Evolutionary conservation across 2,797 vertebrate genomes (phyloP), one percentile per base, ranked within the genome.

Genomic region (Sciaenops ocellatus): DNA sequence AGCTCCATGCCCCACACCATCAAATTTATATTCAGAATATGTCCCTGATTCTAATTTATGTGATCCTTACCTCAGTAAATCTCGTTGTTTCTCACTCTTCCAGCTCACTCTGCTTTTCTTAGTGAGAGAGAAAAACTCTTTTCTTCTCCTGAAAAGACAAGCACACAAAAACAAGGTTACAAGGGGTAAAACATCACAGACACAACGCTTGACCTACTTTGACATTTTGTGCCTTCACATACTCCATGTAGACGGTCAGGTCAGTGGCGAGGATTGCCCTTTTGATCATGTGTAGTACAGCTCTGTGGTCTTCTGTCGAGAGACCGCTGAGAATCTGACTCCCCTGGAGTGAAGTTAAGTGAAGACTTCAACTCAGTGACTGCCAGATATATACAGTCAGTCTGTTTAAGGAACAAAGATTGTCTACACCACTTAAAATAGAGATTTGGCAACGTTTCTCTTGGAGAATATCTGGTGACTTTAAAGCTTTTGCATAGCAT

Each of bases 261-360:
- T 92, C 86, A 41, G 91, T 92, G 51, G 93, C 85, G 22, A 94
- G 87, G 76, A 91, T 92, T 41, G 90, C 90, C 69, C 90, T 90
- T 85, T 94, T 87, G 73, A 92, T 87, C 90, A 90, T 77, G 38
- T 85, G 77, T 12, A 91, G 82, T 17, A 82, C 78, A 52, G 81
- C 17, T 67, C 8, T 84, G 87, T 89, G 79, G 52, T 93, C 82
- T 20, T 93, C 87, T 22, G 61, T 2, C 10, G 89, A 91, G 38
- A 93, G 76, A 3, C 85, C 47, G 1, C 68, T 90, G 75, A 93
- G 88, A 67, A 94, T 93, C 85, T 93, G 85, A 85, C 93, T 90
- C n/a, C 89, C 90, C 90, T 90, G 69, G 12, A 38, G 41, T 44
- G 1, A 47, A 34, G 52, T 34, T 0, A 47, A 34, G 61, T 18